phyloP scores from a whole-genome alignment of 1,140 invertebrate species.

The Zelostemma sp. region DNA sequence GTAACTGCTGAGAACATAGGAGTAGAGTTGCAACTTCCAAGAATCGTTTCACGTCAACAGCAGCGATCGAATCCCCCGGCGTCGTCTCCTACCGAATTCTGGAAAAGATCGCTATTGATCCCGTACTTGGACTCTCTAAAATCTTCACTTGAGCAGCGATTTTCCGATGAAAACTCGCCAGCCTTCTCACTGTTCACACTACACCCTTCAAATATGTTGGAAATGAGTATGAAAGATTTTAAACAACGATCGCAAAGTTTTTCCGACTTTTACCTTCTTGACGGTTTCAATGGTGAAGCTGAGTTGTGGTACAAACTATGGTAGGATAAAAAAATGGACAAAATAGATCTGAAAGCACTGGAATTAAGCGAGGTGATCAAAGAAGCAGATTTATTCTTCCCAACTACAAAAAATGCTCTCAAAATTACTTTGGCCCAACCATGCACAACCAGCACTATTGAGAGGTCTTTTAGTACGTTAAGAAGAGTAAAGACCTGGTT shows the following conservation, averaged over 20 bases:
- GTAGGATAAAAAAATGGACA: not conserved
- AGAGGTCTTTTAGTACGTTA: constrained; percentile 7
- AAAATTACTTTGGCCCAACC: constrained; percentile 1
- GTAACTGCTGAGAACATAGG: too few species aligned
- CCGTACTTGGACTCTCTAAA: constrained; percentile 10
- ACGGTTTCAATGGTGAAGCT: not conserved
- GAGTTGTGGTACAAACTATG: constrained; percentile 2
- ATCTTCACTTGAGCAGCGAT: not conserved
- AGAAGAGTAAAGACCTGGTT: constrained; percentile 2
- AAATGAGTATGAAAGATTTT: not conserved
- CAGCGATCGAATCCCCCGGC: too few species aligned
- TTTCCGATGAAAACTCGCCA: not conserved
- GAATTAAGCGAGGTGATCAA: too few species aligned
- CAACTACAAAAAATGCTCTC: not conserved
- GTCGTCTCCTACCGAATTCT: not conserved
- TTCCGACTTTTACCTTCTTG: not conserved
- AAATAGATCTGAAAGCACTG: too few species aligned
- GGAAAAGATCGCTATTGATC: constrained; percentile 2
- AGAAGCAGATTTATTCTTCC: too few species aligned
- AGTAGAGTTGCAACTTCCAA: too few species aligned
- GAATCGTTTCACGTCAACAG: too few species aligned
- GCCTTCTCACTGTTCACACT: not conserved
- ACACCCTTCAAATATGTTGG: not conserved
- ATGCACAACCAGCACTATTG: not conserved
- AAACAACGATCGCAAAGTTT: not conserved